Base-by-base conservation (phyloP, 1,140 invertebrate species). In the Calliphora vicina region DNA sequence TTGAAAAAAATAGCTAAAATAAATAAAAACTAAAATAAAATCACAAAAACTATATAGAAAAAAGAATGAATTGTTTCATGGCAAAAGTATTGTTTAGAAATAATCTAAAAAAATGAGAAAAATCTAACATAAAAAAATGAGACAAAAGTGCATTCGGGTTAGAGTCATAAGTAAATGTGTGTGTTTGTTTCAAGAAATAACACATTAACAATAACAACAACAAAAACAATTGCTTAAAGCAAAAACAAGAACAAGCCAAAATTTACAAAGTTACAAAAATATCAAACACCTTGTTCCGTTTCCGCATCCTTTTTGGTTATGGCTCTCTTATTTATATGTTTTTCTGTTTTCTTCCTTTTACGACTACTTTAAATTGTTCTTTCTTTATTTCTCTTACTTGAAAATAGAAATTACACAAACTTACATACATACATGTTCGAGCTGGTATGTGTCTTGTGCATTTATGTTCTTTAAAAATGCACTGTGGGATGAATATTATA, bases 201-300 rank as follows among this genome's bases (percentile, higher is more conserved):
- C 74, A 43, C 29, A 43, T 20, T 23, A 78, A 78, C 73, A 76
- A 35, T 5, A 35, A 35, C n/a, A 20, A 78, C 20, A 43, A 78
- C 61, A 67, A 67, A 20, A 20, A 23, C n/a, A 23, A 23, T 50
- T 50, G 45, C 20, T 23, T 23, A 23, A 6, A 67, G 20, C n/a
- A 67, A 67, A 20, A 57, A 57, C 50, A 57, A 57, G 15, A n/a
- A n/a, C n/a, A n/a, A n/a, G n/a, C n/a, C n/a, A n/a, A 57, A 67
- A 67, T 67, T 20, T 67, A 67, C 2, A 67, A 23, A 67, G 61
- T 67, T 67, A 67, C 61, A 67, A 67, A 42, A 76, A 42, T 76
- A 42, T 76, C 73, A 76, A 76, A 76, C 73, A 76, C 57, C 57
- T 78, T 82, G 17, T 83, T 73, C 27, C 45, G 73, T 78, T 83